These are phyloP conservation scores for Noctuana brunneofusca DNA, from an alignment of 2,888 invertebrate species.

Conservation along the genomic window DNA sequence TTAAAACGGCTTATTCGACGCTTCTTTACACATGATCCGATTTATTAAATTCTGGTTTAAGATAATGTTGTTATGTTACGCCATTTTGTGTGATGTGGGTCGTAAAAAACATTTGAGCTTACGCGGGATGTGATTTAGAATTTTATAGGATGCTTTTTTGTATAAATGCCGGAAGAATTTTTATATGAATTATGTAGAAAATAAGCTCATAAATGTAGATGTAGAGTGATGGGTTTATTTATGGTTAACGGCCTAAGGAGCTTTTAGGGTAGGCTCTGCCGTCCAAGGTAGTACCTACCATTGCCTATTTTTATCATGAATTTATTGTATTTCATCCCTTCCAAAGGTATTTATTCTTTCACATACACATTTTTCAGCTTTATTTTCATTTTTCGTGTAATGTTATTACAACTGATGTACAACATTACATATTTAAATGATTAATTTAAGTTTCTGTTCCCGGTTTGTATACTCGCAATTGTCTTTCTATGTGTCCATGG, in stretches of 20 bases:
- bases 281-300: no score
- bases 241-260: not conserved
- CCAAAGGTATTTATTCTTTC: no score
- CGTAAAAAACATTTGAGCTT: constrained; percentile 3
- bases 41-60: constrained; percentile 7
- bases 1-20: constrained; percentile 4
- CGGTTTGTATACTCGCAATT: no score
- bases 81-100: constrained; percentile 4
- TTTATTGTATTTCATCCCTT: no score
- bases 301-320: no score
- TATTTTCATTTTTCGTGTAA: no score
- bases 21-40: not conserved
- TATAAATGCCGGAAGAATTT: not conserved
- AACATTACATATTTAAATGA: no score
- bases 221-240: not conserved
- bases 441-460: no score
- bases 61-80: constrained; percentile 9
- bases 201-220: not conserved
- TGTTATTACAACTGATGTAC: no score
- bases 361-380: no score
- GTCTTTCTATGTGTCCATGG: no score
- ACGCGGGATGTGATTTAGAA: not conserved
- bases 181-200: not conserved
- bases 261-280: no score
- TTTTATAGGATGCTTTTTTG: not conserved